A percentile compares a stretch with the other conserved stretches of the same genome.
These are phyloP conservation scores for Sus cebifrons DNA, from an alignment of 2,797 vertebrate genomes.

Conservation along the genomic window DNA sequence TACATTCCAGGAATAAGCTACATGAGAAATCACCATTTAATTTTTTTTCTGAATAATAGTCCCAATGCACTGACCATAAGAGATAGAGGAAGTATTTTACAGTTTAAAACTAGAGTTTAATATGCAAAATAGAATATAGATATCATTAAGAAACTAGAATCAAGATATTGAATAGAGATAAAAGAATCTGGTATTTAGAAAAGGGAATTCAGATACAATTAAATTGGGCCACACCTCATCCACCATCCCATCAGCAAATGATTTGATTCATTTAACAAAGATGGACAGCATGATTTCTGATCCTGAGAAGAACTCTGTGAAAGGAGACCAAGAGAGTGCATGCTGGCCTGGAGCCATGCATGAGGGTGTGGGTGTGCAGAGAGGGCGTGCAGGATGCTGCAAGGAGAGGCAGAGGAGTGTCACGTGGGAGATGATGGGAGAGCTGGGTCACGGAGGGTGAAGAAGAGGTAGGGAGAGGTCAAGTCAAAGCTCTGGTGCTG, in stretches of 20 bases:
- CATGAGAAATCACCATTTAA: neutral
- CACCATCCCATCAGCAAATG: neutral
- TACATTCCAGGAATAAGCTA: neutral
- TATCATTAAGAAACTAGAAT: neutral
- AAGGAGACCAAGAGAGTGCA: neutral
- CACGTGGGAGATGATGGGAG: neutral
- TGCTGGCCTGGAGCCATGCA: rapidly evolving
- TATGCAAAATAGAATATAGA: slow-evolving; percentile 14
- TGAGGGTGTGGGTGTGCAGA: rapidly evolving
- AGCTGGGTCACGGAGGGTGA: neutral
- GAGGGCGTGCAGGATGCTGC: rapidly evolving
- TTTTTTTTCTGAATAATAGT: neutral
- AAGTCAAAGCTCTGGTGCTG: neutral
- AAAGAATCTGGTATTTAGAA: neutral
- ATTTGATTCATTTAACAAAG: neutral
- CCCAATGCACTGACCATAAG: neutral
- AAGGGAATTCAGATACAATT: neutral
- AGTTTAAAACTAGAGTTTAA: slow-evolving; percentile 27
- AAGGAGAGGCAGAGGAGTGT: neutral
- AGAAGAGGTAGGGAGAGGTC: neutral
- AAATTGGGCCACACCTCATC: neutral
- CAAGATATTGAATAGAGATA: neutral
- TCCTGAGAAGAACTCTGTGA: neutral
- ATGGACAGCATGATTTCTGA: neutral
- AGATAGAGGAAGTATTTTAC: neutral